Conservation (phyloP, 2,797 vertebrate genomes). For the Acanthornis magna region DNA sequence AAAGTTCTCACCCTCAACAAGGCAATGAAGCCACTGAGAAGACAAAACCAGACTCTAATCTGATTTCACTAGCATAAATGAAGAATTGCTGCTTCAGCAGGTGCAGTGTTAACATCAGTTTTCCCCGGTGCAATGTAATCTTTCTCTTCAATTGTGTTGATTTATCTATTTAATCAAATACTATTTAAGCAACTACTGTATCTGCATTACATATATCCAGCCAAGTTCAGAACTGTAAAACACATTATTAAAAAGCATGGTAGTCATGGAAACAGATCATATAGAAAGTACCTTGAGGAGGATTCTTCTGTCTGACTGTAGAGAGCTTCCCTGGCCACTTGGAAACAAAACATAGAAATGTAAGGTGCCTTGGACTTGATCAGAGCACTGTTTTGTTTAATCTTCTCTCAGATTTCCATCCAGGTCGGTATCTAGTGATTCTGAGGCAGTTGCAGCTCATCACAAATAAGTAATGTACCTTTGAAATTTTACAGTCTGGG, state of each 20-base stretch:
- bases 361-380: background rate
- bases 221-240: background rate
- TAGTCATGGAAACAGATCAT: constrained; percentile 45
- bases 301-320: background rate
- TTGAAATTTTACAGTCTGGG: background rate
- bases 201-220: background rate
- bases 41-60: background rate
- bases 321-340: background rate
- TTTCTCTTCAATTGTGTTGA: background rate
- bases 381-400: background rate
- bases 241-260: background rate
- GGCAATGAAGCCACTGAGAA: background rate
- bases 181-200: background rate
- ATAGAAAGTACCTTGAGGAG: background rate
- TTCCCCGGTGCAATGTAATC: background rate
- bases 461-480: background rate
- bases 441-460: background rate
- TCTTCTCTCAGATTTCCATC: background rate
- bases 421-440: background rate
- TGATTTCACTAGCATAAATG: background rate
- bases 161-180: constrained; percentile 22
- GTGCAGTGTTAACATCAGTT: background rate
- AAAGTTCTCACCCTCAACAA: background rate
- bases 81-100: background rate
- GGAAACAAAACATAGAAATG: background rate